These are phyloP conservation scores for Clarias fuscus DNA, from an alignment of 2,797 vertebrate species.

Conservation along the genomic window DNA sequence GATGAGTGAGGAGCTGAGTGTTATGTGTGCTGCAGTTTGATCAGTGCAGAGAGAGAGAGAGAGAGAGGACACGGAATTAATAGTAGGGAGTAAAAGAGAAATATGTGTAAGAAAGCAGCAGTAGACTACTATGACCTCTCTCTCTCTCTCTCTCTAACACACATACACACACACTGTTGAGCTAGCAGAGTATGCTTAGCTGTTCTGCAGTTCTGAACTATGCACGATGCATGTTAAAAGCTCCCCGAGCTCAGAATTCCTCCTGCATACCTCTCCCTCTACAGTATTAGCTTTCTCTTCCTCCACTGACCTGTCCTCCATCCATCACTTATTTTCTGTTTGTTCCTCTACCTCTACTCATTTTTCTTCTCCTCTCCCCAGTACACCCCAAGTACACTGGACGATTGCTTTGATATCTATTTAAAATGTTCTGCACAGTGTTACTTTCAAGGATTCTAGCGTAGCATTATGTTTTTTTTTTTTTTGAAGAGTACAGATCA, in stretches of 20 bases:
- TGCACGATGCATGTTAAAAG: conserved; percentile 79
- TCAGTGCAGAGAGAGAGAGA: conserved; percentile 9
- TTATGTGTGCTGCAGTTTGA: conserved; percentile 15
- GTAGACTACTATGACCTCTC: background rate
- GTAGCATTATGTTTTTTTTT: background rate
- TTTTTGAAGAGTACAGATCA: background rate
- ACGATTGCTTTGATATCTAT: background rate
- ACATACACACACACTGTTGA: conserved; percentile 61
- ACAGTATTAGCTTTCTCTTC: conserved; percentile 21
- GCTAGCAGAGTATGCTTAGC: conserved; percentile 66
- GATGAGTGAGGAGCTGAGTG: conserved; percentile 5
- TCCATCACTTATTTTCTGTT: conserved; percentile 28
- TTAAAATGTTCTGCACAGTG: background rate
- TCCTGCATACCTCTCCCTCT: conserved; percentile 45
- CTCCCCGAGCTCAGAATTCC: conserved; percentile 67
- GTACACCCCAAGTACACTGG: background rate
- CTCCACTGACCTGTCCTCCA: conserved; percentile 40
- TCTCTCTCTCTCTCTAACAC: conserved; percentile 7
- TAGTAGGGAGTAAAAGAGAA: background rate
- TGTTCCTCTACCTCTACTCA: background rate
- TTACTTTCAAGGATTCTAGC: background rate
- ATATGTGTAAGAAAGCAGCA: background rate
- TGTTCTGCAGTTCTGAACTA: conserved; percentile 76
- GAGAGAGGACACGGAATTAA: background rate
- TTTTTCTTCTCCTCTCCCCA: background rate